Evolutionary conservation across 1,140 invertebrate genomes (phyloP).

Genomic region (Chymomyza costata): DNA sequence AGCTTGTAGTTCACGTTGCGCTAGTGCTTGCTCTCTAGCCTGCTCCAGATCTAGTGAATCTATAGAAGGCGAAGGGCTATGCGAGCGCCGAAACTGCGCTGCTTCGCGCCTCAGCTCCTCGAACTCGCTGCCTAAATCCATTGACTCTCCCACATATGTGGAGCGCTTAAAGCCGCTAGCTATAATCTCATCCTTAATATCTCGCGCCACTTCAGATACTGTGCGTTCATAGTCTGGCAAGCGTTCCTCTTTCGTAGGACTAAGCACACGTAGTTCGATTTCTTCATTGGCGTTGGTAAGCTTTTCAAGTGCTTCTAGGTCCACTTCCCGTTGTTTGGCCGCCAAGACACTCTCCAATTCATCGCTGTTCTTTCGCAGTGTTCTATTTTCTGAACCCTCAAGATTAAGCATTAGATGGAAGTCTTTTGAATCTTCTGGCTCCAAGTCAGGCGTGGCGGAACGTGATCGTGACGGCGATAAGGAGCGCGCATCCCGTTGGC

Average conservation of each 20-base stretch:
- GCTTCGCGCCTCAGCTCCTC: slow-evolving; percentile 29
- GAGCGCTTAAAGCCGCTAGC: slow-evolving; percentile 63
- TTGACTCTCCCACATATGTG: slow-evolving; percentile 64
- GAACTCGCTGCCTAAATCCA: slow-evolving; percentile 53
- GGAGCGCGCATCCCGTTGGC: slow-evolving; percentile 39
- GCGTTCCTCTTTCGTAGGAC: slow-evolving; percentile 32
- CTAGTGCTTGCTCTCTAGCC: slow-evolving; percentile 26
- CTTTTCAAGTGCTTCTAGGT: slow-evolving; percentile 40
- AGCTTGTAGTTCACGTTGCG: slow-evolving; percentile 51
- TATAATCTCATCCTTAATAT: slow-evolving; percentile 49
- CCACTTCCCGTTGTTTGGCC: slow-evolving; percentile 34
- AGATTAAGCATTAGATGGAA: slow-evolving; percentile 58
- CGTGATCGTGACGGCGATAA: slow-evolving; percentile 45
- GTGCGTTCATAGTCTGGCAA: slow-evolving; percentile 46
- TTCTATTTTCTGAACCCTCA: slow-evolving; percentile 39
- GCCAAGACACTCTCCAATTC: slow-evolving; percentile 39
- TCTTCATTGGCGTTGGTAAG: slow-evolving; percentile 52
- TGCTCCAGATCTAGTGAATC: slow-evolving; percentile 4
- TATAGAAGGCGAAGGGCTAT: slow-evolving; percentile 38
- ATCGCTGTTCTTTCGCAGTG: slow-evolving; percentile 37
- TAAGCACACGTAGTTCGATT: slow-evolving; percentile 46
- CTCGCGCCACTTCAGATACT: slow-evolving; percentile 48
- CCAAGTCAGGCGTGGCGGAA: slow-evolving; percentile 8
- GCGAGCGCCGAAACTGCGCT: slow-evolving; percentile 39
- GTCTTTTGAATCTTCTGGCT: slow-evolving; percentile 8